Evolutionary conservation across 2,888 invertebrate species (phyloP).

Genomic region (Euspilapteryx auroguttella): DNA sequence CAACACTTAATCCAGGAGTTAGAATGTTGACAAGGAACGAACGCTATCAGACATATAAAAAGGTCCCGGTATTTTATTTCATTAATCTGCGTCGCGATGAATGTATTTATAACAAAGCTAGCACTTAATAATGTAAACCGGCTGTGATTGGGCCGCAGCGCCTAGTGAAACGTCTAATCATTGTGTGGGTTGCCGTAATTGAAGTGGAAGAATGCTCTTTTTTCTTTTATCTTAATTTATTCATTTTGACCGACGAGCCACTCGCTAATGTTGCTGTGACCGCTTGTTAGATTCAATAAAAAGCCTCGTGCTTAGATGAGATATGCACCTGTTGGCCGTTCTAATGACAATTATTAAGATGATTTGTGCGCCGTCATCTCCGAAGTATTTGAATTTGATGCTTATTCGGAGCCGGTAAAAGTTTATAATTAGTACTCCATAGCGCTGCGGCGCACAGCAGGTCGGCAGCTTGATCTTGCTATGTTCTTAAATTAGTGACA

Average conservation of each 20-base stretch:
- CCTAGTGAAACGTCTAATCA: conserved; percentile 54
- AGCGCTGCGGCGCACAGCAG: too few relatives aligned
- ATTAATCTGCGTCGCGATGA: conserved; percentile 50
- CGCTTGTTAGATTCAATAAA: conserved; percentile 50
- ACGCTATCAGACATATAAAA: conserved; percentile 43
- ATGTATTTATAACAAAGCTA: conserved; percentile 54
- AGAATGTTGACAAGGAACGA: conserved; percentile 50
- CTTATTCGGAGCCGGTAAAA: too few relatives aligned
- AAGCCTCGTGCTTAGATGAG: conserved; percentile 22
- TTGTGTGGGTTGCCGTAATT: conserved; percentile 54
- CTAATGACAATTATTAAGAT: conserved; percentile 9
- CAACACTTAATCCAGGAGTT: conserved; percentile 50
- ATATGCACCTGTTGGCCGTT: conserved; percentile 24
- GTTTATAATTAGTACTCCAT: too few relatives aligned
- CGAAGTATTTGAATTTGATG: conserved; percentile 1
- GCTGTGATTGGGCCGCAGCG: conserved; percentile 30
- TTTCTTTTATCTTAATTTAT: conserved; percentile 57
- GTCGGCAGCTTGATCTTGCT: too few relatives aligned
- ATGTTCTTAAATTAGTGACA: conserved; percentile 29
- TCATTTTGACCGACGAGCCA: conserved; percentile 29
- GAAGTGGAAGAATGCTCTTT: conserved; percentile 38
- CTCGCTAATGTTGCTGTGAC: conserved; percentile 52
- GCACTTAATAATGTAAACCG: conserved; percentile 48
- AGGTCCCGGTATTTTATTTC: conserved; percentile 34
- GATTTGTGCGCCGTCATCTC: conserved; percentile 5